Conservation (phyloP, 2,888 invertebrate genomes). For the Buathra laborator region DNA sequence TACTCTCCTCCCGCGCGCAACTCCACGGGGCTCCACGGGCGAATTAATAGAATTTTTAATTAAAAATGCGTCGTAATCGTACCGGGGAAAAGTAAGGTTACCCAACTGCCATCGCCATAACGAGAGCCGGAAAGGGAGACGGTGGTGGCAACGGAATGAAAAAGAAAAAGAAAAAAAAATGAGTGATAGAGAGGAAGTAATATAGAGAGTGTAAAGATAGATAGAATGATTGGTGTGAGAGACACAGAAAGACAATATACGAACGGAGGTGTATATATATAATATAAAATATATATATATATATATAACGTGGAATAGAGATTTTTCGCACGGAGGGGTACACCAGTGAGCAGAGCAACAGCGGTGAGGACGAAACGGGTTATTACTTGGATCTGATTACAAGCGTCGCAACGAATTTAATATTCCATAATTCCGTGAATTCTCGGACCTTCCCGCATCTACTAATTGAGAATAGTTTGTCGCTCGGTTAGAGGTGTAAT, state of each 20-base stretch:
- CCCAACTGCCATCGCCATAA: conserved; percentile 44
- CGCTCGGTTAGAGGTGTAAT: conserved; percentile 11
- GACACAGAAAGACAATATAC: conserved; percentile 6
- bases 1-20: background rate
- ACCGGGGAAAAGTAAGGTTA: conserved; percentile 56
- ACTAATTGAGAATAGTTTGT: conserved; percentile 6
- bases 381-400: conserved; percentile 76
- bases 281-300: background rate
- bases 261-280: background rate
- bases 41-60: conserved; percentile 83
- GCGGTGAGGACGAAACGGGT: conserved; percentile 24
- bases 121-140: conserved; percentile 1
- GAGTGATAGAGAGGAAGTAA: conserved; percentile 16
- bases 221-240: background rate
- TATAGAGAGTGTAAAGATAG: conserved; percentile 19
- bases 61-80: conserved; percentile 80
- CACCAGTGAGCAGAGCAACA: background rate
- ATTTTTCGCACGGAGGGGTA: conserved; percentile 2
- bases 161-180: conserved; percentile 14
- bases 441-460: background rate
- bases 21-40: conserved; percentile 40
- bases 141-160: conserved; percentile 17
- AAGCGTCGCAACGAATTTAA: conserved; percentile 73
- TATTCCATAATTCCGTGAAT: conserved; percentile 63
- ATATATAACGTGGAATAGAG: background rate